Conservation (phyloP, 2,113 vertebrate species). For the Nannobrachium achirus region DNA sequence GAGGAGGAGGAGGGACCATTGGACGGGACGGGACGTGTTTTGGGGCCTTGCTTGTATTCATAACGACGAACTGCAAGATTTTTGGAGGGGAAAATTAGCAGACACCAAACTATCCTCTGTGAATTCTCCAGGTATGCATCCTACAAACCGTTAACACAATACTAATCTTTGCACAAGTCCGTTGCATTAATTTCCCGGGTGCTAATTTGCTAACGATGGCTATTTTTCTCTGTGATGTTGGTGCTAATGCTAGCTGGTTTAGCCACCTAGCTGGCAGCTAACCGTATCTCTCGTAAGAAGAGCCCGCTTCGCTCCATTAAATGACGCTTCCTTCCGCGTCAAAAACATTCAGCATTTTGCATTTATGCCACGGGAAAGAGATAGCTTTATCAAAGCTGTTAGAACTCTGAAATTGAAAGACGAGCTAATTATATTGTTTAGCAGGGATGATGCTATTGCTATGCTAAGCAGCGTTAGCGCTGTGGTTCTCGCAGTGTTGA, state of each 20-base stretch:
- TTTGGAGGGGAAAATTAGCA: neutral
- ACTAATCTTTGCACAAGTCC: slow-evolving; percentile 3
- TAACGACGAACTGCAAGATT: neutral
- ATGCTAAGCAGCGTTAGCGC: slow-evolving; percentile 8
- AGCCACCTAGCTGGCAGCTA: slow-evolving; percentile 36
- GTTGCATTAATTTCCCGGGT: neutral
- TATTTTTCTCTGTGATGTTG: slow-evolving; percentile 30
- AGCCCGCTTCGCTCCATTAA: slow-evolving; percentile 43
- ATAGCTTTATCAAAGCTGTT: neutral
- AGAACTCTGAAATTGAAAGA: neutral
- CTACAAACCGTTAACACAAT: neutral
- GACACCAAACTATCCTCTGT: neutral
- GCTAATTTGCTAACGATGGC: slow-evolving; percentile 23
- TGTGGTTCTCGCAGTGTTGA: neutral
- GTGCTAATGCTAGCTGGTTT: slow-evolving; percentile 51
- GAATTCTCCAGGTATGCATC: slow-evolving; percentile 37
- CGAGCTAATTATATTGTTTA: neutral
- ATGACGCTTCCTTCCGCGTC: slow-evolving; percentile 43
- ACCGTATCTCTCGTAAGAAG: slow-evolving; percentile 34
- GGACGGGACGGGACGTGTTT: slow-evolving; percentile 1
- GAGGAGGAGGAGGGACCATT: no score
- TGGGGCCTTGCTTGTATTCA: slow-evolving; percentile 21
- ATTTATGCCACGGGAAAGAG: neutral
- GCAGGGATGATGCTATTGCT: neutral
- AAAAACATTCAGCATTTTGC: slow-evolving; percentile 32